Evolutionary conservation across 2,113 vertebrate species (phyloP).

Genomic region (Heterochromis multidens): DNA sequence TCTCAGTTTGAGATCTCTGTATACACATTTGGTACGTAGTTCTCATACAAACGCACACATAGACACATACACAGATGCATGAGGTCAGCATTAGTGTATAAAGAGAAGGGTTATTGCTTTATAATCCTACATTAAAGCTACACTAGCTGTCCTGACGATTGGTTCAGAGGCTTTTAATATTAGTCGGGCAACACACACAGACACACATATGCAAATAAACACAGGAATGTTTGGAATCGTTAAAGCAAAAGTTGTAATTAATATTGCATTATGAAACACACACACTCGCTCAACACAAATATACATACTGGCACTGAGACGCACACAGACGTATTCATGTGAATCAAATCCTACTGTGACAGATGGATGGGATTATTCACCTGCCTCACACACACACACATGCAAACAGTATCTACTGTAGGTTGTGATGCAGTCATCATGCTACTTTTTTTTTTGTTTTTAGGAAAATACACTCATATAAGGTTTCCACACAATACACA

Average conservation of each 20-base stretch:
- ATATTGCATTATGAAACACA: background rate
- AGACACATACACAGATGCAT: background rate
- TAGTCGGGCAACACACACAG: background rate
- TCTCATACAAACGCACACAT: background rate
- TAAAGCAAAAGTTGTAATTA: constrained; percentile 8
- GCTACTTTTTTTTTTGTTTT: background rate
- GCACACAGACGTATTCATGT: constrained; percentile 5
- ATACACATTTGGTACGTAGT: background rate
- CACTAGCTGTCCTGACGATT: constrained; percentile 28
- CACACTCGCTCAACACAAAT: background rate
- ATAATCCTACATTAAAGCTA: constrained; percentile 67
- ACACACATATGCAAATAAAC: background rate
- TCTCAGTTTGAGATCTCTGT: background rate
- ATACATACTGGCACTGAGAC: background rate
- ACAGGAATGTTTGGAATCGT: background rate
- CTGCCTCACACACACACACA: constrained; percentile 4
- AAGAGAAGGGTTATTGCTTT: constrained; percentile 53
- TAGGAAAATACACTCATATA: background rate
- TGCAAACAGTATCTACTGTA: background rate
- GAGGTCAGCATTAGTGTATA: constrained; percentile 45
- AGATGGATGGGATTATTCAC: constrained; percentile 51
- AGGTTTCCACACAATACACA: background rate
- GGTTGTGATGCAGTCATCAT: background rate
- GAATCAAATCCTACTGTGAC: constrained; percentile 42
- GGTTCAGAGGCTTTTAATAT: constrained; percentile 51